Conservation (phyloP, 1,140 invertebrate genomes). For the Cataglyphis hispanica region DNA sequence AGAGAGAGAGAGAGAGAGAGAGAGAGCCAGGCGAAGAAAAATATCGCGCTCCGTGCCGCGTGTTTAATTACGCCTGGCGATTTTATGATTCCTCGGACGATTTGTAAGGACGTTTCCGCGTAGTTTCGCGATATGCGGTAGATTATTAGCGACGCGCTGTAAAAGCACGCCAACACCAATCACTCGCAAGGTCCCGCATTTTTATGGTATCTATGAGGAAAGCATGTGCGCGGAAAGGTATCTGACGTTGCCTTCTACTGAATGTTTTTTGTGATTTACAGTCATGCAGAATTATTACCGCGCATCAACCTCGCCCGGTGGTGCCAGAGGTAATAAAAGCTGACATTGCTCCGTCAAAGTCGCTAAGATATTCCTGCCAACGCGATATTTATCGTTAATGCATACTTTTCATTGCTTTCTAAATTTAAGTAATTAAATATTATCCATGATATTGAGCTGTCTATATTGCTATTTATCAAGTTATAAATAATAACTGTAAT, state of each 20-base stretch:
- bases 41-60: conserved; percentile 58
- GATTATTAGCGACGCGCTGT: conserved; percentile 35
- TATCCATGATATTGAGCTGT: not conserved
- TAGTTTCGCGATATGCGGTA: conserved; percentile 22
- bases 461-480: not conserved
- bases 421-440: not conserved
- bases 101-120: conserved; percentile 62
- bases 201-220: conserved; percentile 42
- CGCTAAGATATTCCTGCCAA: not conserved
- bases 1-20: conserved; percentile 49
- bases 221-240: conserved; percentile 48
- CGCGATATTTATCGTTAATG: not conserved
- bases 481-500: not conserved
- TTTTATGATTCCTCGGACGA: conserved; percentile 62
- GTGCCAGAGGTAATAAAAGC: conserved; percentile 26
- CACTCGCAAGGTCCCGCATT: conserved; percentile 26
- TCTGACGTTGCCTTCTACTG: conserved; percentile 39
- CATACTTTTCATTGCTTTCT: not conserved
- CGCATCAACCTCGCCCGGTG: conserved; percentile 31
- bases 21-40: conserved; percentile 56
- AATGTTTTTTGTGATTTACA: conserved; percentile 62
- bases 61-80: conserved; percentile 64
- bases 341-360: conserved; percentile 16
- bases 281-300: conserved; percentile 44
- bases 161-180: conserved; percentile 40